These are phyloP conservation scores for Hyppa rectilinea DNA, from an alignment of 2,888 invertebrate genomes.

Conservation along the genomic window DNA sequence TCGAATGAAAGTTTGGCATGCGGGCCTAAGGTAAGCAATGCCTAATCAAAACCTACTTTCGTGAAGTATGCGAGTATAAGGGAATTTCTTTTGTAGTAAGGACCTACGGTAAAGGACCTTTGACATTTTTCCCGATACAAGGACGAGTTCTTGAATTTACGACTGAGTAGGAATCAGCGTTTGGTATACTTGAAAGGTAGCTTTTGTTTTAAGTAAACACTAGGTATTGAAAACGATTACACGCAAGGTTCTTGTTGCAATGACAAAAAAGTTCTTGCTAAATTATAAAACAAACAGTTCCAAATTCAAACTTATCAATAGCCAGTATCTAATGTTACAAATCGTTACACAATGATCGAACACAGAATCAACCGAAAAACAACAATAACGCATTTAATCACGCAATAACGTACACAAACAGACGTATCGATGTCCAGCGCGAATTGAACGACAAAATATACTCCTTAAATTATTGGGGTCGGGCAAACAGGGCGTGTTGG, in stretches of 20 bases:
- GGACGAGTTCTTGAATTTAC: slow-evolving; percentile 21
- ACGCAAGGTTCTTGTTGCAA: background rate
- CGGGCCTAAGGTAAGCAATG: slow-evolving; percentile 66
- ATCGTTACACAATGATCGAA: slow-evolving; percentile 17
- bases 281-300: background rate
- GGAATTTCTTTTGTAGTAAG: slow-evolving; percentile 37
- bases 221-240: background rate
- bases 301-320: background rate
- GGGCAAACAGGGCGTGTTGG: slow-evolving; percentile 73
- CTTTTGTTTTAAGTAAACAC: background rate
- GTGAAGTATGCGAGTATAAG: slow-evolving; percentile 35
- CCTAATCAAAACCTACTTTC: slow-evolving; percentile 60
- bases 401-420: slow-evolving; percentile 72
- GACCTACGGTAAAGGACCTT: slow-evolving; percentile 20
- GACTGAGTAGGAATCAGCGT: background rate
- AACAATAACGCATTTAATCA: slow-evolving; percentile 73
- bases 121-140: slow-evolving; percentile 14
- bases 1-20: slow-evolving; percentile 61
- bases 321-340: slow-evolving; percentile 21
- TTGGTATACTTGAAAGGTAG: background rate
- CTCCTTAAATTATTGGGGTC: slow-evolving; percentile 83
- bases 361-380: slow-evolving; percentile 56
- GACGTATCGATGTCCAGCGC: slow-evolving; percentile 70
- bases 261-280: background rate
- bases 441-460: slow-evolving; percentile 79